phyloP scores from a whole-genome alignment of 2,113 vertebrate species.

The Isurus oxyrinchus region DNA sequence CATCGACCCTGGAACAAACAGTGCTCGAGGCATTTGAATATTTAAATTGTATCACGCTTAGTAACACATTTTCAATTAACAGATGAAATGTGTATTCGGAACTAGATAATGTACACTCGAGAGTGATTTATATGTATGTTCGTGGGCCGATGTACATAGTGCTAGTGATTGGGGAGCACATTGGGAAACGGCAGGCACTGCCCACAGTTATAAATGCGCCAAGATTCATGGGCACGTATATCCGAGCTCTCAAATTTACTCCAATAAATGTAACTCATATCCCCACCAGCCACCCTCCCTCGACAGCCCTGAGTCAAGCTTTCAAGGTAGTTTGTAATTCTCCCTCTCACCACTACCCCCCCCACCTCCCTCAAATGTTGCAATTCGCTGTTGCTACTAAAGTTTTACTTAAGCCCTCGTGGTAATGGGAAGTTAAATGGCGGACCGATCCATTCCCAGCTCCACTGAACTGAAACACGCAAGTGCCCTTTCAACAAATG shows the following conservation, averaged over 20 bases:
- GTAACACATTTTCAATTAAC: background rate
- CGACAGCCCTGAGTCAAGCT: too few relatives aligned
- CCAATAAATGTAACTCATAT: background rate
- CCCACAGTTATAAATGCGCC: background rate
- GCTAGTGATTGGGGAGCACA: too few relatives aligned
- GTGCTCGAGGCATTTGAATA: background rate
- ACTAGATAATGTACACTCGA: background rate
- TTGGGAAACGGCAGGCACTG: background rate
- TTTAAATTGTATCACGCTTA: background rate
- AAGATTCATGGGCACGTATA: background rate
- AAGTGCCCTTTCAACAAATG: background rate
- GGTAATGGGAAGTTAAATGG: background rate
- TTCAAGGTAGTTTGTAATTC: background rate
- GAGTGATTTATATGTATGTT: background rate
- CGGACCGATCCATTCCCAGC: background rate
- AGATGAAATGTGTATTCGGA: background rate
- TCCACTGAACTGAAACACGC: background rate
- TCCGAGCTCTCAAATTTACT: background rate
- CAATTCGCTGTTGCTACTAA: background rate
- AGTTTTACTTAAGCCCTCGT: background rate
- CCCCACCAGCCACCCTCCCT: background rate
- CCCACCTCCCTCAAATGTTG: background rate
- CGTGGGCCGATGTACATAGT: background rate
- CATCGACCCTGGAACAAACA: background rate
- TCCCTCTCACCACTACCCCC: background rate